Evolutionary conservation across 2,888 invertebrate species (phyloP).

Genomic region (Dicyrtomina minuta): DNA sequence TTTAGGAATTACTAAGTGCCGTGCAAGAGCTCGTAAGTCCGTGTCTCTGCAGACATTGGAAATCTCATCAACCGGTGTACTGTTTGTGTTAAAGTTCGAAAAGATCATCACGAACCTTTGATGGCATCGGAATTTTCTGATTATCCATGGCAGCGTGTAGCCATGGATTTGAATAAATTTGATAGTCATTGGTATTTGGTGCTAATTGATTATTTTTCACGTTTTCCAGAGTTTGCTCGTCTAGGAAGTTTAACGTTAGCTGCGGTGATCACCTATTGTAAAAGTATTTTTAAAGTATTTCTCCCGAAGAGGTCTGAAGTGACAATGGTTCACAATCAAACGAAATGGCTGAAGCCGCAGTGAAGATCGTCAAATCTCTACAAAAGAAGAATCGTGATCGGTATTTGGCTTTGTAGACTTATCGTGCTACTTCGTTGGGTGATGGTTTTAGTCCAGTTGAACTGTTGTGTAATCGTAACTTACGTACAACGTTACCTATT

Average conservation of each 20-base stretch:
- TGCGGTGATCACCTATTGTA: slow-evolving; percentile 30
- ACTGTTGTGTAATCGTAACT: too few species aligned
- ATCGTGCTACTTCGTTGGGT: background rate
- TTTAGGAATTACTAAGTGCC: too few species aligned
- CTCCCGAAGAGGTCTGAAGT: slow-evolving; percentile 44
- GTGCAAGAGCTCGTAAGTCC: too few species aligned
- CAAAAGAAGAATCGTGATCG: background rate
- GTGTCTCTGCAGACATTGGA: too few species aligned
- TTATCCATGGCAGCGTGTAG: slow-evolving; percentile 52
- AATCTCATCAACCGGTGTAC: too few species aligned
- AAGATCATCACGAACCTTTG: too few species aligned
- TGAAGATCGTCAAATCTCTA: slow-evolving; percentile 47
- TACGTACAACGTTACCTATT: too few species aligned
- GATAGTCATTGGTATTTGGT: slow-evolving; percentile 45
- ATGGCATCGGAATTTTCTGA: too few species aligned
- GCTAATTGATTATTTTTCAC: slow-evolving; percentile 48
- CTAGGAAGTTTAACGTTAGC: slow-evolving; percentile 29
- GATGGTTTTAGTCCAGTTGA: too few species aligned
- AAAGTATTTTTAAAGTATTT: slow-evolving; percentile 48
- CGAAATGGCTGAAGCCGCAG: slow-evolving; percentile 43
- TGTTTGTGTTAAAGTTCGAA: too few species aligned
- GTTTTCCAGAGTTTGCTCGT: slow-evolving; percentile 43
- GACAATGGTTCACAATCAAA: slow-evolving; percentile 50
- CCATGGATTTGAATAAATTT: slow-evolving; percentile 45
- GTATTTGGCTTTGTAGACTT: background rate